Evolutionary conservation across 2,888 invertebrate genomes (phyloP), one percentile per base, ranked within the genome.

Genomic region (Phyllotreta cruciferae): DNA sequence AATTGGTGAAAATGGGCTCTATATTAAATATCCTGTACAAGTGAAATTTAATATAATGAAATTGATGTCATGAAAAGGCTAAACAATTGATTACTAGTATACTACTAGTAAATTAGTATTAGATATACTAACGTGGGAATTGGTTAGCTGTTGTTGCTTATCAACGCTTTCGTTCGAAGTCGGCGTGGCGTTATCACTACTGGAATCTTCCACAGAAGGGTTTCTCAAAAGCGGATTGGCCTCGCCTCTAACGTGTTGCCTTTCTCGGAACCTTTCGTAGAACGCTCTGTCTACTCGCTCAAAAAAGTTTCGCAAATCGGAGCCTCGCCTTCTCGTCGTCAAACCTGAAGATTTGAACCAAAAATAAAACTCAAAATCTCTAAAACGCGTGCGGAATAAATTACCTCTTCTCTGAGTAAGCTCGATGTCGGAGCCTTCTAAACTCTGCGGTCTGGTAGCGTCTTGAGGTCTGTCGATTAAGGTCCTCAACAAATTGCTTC

Each of bases 201-300:
- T 54, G 6, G 63, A 52, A 34, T 62, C 66, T n/a, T 70, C 70
- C 8, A 36, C 41, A 3, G 61, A 60, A 7, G 60, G 38, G 24
- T 68, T 69, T 52, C 70, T 69, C 42, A 81, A 75, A 36, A 82
- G 69, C 3, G 82, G 81, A 67, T 80, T 79, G 0, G 79, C 81
- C 66, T 82, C 84, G 3, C 82, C 83, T 57, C 82, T 72, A 5
- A 83, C 83, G 56, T 82, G 81, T 66, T 81, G 78, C 42, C 84
- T 72, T 57, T 80, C 80, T 53, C 78, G 68, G 11, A 73, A 68
- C 36, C 77, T 68, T 54, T 75, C 77, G 35, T 69, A 68, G 11
- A 76, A 60, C 11, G 74, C 76, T 61, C 75, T 68, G 9, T 72
- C 71, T 11, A 70, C 60, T 9, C 68, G 56, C n/a, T 66, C 70